Evolutionary conservation across 64 coral and sea anemone genomes (phyloP).

Genomic region (Pocillopora damicornis): DNA sequence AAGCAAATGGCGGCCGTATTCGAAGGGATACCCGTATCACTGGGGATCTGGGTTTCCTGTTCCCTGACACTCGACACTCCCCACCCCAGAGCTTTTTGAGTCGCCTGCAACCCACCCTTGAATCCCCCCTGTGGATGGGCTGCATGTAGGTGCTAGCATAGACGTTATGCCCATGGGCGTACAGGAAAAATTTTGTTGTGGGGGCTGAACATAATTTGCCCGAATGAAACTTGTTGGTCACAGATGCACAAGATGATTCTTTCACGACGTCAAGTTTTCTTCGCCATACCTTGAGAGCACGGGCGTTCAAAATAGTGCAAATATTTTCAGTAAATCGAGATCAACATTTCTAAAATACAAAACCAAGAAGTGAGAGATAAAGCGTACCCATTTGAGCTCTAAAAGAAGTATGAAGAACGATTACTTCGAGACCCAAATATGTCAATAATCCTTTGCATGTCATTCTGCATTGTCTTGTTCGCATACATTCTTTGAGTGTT

Average conservation of each 20-base stretch:
- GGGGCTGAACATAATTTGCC: conserved; percentile 28
- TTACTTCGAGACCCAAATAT: conserved; percentile 23
- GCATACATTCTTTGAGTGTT: background rate
- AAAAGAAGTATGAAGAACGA: conserved; percentile 26
- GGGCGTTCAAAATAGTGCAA: background rate
- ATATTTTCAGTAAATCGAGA: conserved; percentile 32
- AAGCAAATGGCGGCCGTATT: too few relatives aligned
- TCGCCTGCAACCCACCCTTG: too few relatives aligned
- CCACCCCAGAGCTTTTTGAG: too few relatives aligned
- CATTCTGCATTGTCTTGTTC: conserved; percentile 10
- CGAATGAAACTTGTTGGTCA: conserved; percentile 39
- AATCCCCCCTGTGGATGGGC: too few relatives aligned
- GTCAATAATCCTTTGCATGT: conserved; percentile 16
- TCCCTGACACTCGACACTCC: too few relatives aligned
- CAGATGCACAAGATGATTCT: conserved; percentile 17
- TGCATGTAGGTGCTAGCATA: too few relatives aligned
- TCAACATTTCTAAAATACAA: conserved; percentile 35
- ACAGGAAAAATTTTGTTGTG: conserved; percentile 19
- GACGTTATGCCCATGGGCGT: background rate
- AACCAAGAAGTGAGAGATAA: conserved; percentile 17
- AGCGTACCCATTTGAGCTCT: conserved; percentile 27
- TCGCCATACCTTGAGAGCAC: background rate
- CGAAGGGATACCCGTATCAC: too few relatives aligned
- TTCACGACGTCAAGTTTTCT: conserved; percentile 2
- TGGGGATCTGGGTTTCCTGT: too few relatives aligned